phyloP scores from a whole-genome alignment of 2,797 vertebrate genomes.

The Gymnoscopelus microlampas region DNA sequence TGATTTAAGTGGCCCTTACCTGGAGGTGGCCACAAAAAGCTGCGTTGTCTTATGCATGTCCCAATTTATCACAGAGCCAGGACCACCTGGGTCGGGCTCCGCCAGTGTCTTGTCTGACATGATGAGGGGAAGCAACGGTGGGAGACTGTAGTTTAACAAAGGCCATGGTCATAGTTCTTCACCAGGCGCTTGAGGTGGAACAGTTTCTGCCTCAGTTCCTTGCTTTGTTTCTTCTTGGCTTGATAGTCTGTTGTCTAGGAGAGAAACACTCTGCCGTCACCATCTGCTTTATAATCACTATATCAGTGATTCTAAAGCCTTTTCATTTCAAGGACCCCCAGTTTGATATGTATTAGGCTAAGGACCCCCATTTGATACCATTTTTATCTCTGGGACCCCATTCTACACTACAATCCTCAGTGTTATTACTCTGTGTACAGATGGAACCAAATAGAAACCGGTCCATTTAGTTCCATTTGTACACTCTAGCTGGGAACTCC shows the following conservation, averaged over 20 bases:
- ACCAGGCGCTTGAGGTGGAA: conserved; percentile 88
- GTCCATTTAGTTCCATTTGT: no score
- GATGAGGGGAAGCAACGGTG: background rate
- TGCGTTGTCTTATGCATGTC: background rate
- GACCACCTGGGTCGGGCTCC: background rate
- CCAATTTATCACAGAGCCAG: background rate
- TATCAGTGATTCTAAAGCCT: no score
- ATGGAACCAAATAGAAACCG: no score
- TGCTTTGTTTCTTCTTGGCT: conserved; percentile 81
- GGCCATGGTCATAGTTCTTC: conserved; percentile 82
- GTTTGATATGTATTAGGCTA: no score
- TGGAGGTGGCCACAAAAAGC: background rate
- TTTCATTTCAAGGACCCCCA: no score
- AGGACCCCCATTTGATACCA: no score
- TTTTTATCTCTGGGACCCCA: no score
- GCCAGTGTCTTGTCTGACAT: conserved; percentile 1
- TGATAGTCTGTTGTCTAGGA: conserved; percentile 82
- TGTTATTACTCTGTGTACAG: no score
- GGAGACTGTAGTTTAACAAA: conserved; percentile 56
- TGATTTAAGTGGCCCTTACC: background rate
- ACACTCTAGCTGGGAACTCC: no score
- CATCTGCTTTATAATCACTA: no score
- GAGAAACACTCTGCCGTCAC: background rate
- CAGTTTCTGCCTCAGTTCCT: conserved; percentile 83
- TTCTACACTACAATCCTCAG: no score